phyloP scores from a whole-genome alignment of 1,140 invertebrate species.

The Bombus impatiens region DNA sequence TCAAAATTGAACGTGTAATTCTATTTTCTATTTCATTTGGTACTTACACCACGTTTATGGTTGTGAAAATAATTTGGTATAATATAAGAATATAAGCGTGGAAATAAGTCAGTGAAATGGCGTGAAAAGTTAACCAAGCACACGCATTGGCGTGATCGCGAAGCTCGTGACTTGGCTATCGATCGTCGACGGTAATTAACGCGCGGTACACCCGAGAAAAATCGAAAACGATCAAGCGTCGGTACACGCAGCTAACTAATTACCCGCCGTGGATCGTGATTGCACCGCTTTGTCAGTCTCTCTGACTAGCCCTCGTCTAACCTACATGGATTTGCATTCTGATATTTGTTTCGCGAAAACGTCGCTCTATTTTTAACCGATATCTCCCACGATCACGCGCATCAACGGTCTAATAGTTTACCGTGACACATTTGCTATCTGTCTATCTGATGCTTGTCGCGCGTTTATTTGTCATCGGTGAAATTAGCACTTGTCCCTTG shows the following conservation, averaged over 20 bases:
- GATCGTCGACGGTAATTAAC: constrained; percentile 68
- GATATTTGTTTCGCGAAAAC: constrained; percentile 63
- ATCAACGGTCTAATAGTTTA: constrained; percentile 35
- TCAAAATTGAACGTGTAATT: not conserved
- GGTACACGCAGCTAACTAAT: constrained; percentile 71
- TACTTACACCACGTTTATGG: not conserved
- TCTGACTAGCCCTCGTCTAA: constrained; percentile 55
- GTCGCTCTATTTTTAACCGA: constrained; percentile 66
- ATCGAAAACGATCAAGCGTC: constrained; percentile 72
- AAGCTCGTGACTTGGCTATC: constrained; percentile 40
- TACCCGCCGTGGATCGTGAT: constrained; percentile 73
- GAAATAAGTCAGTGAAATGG: not conserved
- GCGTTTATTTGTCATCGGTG: not conserved
- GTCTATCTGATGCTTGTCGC: not conserved
- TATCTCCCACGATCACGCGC: constrained; percentile 6
- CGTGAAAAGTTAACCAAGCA: constrained; percentile 46
- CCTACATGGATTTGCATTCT: constrained; percentile 73
- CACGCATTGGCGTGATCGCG: constrained; percentile 45
- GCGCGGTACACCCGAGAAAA: constrained; percentile 67
- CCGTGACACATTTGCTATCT: not conserved
- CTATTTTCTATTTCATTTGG: not conserved
- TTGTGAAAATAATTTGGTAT: not conserved
- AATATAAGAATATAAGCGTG: not conserved
- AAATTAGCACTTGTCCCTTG: not conserved
- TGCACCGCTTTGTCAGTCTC: constrained; percentile 73